Base-by-base conservation (phyloP, 30 jellyfish, hydroid and myxozoan species). In the Hydra vulgaris region DNA sequence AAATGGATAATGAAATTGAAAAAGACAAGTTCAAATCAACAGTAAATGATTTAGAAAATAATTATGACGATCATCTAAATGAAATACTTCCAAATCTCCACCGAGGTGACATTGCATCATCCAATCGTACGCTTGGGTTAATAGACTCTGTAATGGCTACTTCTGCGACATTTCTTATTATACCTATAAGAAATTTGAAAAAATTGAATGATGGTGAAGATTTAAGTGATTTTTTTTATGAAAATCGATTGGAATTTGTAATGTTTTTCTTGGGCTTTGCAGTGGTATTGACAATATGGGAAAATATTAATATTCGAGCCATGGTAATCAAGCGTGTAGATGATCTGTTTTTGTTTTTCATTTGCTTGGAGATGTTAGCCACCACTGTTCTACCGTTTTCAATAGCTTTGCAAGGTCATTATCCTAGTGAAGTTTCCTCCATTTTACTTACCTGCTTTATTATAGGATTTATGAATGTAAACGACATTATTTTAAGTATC, bases 121-220 rank as follows among this genome's bases (percentile, higher is more conserved):
- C 77, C 77, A 78, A 53, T 40, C 85, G 85, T 20, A 21, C 54
- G 0, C 55, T 78, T 22, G 85, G 85, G 15, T 78, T 53, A 18
- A 54, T 52, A 0, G 85, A 78, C 54, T 74, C 85, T 40, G 54
- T 78, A 66, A 53, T 78, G 80, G 85, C 85, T 25, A 78, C 85
- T 7, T 26, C 81, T 78, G 85, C 79, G 20, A 78, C 82, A 53
- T 78, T 78, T 23, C 5, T 78, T 18, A 77, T 78, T 18, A 53
- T 78, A 21, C 85, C 85, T 15, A 52, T 78, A 26, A 54, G 85
- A 53, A 78, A 78, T 78, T 23, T 78, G 54, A 55, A 78, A 21
- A 26, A 78, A 1, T 23, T 78, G 78, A 77, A 19, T 1, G 54
- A 78, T 7, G 40, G 27, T 17, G 18, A 23, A 54, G 24, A 26